Conservation (phyloP, 2,797 vertebrate genomes). For the Tragopan temminckii region DNA sequence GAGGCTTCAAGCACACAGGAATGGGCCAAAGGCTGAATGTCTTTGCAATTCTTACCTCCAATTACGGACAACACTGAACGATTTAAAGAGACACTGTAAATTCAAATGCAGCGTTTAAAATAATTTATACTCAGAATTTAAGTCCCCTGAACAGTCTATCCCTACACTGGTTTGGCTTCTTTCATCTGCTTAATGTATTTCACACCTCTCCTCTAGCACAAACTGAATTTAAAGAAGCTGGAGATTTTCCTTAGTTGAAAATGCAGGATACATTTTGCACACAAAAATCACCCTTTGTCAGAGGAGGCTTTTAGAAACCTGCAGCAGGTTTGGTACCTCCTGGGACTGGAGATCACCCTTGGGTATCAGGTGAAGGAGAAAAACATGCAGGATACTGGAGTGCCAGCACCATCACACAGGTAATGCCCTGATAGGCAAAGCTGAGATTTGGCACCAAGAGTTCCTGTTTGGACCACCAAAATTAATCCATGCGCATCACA, state of each 20-base stretch:
- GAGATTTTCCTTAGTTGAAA: neutral
- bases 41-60: neutral
- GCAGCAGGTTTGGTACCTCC: neutral
- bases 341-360: neutral
- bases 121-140: constrained; percentile 31
- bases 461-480: neutral
- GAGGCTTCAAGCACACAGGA: neutral
- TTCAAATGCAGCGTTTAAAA: constrained; percentile 51
- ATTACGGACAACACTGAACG: neutral
- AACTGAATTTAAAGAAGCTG: constrained; percentile 31
- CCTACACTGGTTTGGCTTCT: constrained; percentile 6
- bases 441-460: rapidly evolving
- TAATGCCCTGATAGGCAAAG: neutral
- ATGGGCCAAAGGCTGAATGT: neutral
- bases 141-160: constrained; percentile 31
- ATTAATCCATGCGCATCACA: rapidly evolving
- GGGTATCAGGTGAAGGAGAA: neutral
- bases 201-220: constrained; percentile 41
- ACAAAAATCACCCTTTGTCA: neutral
- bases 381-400: neutral
- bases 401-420: neutral
- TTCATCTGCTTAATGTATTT: constrained; percentile 55
- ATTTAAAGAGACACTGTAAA: constrained; percentile 48
- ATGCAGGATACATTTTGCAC: neutral
- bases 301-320: neutral